Evolutionary conservation across 2,888 invertebrate genomes (phyloP).

Genomic region (Dolomedes plantarius): DNA sequence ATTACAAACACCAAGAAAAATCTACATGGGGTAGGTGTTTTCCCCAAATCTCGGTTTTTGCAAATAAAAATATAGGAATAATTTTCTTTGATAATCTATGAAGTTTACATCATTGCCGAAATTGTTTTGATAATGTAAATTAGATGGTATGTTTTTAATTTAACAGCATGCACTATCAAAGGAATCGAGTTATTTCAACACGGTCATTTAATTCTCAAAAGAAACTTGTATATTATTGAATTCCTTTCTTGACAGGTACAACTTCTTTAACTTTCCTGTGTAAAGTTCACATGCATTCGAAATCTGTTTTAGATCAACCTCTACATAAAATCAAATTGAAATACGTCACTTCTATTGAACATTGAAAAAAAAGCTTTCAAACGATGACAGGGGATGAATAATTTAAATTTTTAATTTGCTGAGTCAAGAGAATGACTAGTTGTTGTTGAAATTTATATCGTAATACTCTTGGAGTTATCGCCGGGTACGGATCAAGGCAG

Average conservation of each 20-base stretch:
- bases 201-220: too few relatives aligned
- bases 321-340: neutral
- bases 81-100: too few relatives aligned
- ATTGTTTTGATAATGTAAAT: too few relatives aligned
- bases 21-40: too few relatives aligned
- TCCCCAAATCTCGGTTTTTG: too few relatives aligned
- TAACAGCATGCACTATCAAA: too few relatives aligned
- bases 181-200: too few relatives aligned
- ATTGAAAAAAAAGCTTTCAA: neutral
- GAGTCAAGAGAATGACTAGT: neutral
- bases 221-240: too few relatives aligned
- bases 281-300: neutral
- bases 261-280: neutral
- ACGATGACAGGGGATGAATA: neutral
- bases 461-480: neutral
- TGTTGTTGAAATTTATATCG: neutral
- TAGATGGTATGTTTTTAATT: too few relatives aligned
- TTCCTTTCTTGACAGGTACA: neutral
- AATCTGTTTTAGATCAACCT: neutral
- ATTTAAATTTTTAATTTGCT: constrained; percentile 4
- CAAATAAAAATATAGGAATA: too few relatives aligned
- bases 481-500: neutral
- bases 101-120: too few relatives aligned
- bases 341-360: neutral
- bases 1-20: too few relatives aligned